Evolutionary conservation across 2,797 vertebrate species (phyloP), one percentile per base, ranked within the genome.

Genomic region (Setipinna tenuifilis): DNA sequence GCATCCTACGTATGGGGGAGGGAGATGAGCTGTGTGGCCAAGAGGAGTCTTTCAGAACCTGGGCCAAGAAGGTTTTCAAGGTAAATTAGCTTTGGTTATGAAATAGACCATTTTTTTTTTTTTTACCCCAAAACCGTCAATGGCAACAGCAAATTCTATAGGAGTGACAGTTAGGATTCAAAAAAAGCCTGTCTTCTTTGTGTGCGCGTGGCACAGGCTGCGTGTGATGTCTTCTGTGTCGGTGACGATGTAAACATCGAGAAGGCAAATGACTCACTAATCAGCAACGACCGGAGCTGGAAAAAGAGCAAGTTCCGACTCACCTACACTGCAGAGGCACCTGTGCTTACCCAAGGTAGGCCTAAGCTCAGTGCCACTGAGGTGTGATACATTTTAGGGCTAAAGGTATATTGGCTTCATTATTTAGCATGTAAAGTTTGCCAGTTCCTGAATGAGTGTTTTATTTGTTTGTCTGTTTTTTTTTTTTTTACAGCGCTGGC

Each of bases 31-130:
- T 99, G 88, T 99, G 98, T 1, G 98, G 98, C 87, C 98, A 99
- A 89, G 98, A 99, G 93, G 98, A 99, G 91, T 97, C 98, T 82
- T 99, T 99, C 95, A 96, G 98, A 93, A 99, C 97, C 84, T 99
- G 98, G 98, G 98, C 98, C 93, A 99, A 98, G 92, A 99, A 98
- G 91, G 98, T 99, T 91, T 99, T 99, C 92, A 99, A 99, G 98
- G 98, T 99, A 85, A 0, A 16, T 83, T 82, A 19, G 25, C 35
- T 78, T 41, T 78, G 71, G 16, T 78, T 44, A 31, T 14, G 10
- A 50, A n/a, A 88, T 50, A 48, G 5, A 58, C 59, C 48, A 35
- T 61, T 25, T 31, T 21, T 41, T 14, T 12, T n/a, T 31, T 0
- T 3, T 85, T 21, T 82, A 83, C 12, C 83, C 28, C 9, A 59